Conservation (phyloP, 2,888 invertebrate species). For the Siphonodentalium dalli region DNA sequence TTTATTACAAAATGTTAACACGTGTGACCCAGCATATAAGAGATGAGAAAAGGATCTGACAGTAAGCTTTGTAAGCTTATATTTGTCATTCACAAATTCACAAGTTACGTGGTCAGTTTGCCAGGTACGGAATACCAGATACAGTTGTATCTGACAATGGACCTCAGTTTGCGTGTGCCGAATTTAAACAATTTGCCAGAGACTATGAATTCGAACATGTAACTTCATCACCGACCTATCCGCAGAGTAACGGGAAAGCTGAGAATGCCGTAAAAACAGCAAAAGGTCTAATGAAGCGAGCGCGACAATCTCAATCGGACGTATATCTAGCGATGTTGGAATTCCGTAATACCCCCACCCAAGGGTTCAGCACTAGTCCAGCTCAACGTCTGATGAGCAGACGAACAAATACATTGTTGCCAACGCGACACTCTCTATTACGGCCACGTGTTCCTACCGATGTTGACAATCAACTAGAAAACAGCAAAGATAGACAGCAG, state of each 20-base stretch:
- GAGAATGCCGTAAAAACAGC: conserved; percentile 24
- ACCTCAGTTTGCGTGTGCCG: conserved; percentile 5
- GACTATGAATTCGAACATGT: conserved; percentile 7
- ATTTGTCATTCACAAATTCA: not conserved
- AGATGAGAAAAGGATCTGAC: too few relatives aligned
- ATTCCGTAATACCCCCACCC: conserved; percentile 28
- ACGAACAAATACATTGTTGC: conserved; percentile 15
- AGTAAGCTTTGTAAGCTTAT: too few relatives aligned
- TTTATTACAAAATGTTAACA: too few relatives aligned
- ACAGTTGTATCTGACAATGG: conserved; percentile 16
- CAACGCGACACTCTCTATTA: not conserved
- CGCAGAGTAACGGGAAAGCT: conserved; percentile 12
- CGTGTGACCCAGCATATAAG: too few relatives aligned
- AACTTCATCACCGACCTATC: conserved; percentile 10
- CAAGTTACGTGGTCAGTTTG: conserved; percentile 1
- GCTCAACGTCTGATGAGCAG: conserved; percentile 21
- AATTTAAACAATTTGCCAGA: conserved; percentile 3
- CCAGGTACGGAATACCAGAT: conserved; percentile 17
- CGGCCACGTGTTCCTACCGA: not conserved
- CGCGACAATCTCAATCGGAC: conserved; percentile 8
- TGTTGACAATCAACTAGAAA: too few relatives aligned
- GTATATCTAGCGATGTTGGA: conserved; percentile 27
- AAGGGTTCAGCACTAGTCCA: conserved; percentile 25
- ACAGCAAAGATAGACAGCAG: too few relatives aligned
- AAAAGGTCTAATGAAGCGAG: conserved; percentile 21